These are phyloP conservation scores for Eremobia ochroleuca DNA, from an alignment of 2,888 invertebrate genomes.

Conservation along the genomic window DNA sequence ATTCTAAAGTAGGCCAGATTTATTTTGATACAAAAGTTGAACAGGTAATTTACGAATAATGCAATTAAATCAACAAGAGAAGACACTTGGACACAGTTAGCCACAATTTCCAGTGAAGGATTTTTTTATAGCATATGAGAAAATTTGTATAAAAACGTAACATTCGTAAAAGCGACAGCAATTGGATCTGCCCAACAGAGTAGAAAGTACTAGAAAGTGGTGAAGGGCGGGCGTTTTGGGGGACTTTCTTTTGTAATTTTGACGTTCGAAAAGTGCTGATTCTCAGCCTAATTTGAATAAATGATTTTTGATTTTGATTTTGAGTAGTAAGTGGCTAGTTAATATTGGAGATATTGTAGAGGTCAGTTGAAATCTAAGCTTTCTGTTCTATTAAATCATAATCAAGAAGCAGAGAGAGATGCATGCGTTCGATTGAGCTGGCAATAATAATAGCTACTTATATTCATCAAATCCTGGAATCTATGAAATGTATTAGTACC, in stretches of 20 bases:
- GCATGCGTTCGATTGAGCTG: background rate
- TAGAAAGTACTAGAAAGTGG: too few species aligned
- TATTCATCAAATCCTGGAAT: background rate
- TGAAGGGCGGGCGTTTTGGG: too few species aligned
- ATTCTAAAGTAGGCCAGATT: slow-evolving; percentile 60
- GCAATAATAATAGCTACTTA: background rate
- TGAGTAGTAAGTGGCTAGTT: background rate
- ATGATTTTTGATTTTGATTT: too few species aligned
- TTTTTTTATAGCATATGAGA: background rate
- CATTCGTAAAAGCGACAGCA: background rate
- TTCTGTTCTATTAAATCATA: background rate
- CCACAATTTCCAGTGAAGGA: background rate
- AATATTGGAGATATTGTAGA: background rate
- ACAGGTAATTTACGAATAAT: slow-evolving; percentile 46
- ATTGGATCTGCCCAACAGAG: background rate
- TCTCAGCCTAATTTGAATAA: too few species aligned
- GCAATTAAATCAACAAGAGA: background rate
- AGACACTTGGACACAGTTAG: background rate
- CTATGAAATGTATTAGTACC: background rate
- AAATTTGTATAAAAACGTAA: background rate
- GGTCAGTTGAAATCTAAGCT: background rate
- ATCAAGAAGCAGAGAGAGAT: background rate
- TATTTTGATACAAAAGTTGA: slow-evolving; percentile 55
- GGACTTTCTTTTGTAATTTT: too few species aligned
- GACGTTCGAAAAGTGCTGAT: too few species aligned